phyloP scores from a whole-genome alignment of 1,140 invertebrate species.

The Bilobella aurantiaca region DNA sequence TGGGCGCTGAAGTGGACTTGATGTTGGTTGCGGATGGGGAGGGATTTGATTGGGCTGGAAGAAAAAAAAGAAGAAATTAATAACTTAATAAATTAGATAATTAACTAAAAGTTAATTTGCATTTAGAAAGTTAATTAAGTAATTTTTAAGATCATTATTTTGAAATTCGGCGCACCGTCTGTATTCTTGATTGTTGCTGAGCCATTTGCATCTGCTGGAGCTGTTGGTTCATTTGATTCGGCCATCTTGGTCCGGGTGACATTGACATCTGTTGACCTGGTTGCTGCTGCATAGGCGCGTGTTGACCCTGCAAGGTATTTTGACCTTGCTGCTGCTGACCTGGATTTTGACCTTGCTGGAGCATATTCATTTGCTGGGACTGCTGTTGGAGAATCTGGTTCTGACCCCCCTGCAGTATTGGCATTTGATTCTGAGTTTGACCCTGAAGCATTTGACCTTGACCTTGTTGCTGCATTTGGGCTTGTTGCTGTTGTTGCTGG shows the following conservation, averaged over 20 bases:
- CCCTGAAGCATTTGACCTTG: too few relatives aligned
- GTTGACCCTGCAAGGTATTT: conserved; percentile 23
- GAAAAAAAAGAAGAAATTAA: too few relatives aligned
- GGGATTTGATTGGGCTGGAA: background rate
- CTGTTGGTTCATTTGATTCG: conserved; percentile 15
- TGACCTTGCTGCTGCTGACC: conserved; percentile 40
- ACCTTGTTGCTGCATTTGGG: conserved; percentile 17
- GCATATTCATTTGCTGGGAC: conserved; percentile 39
- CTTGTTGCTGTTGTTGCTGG: conserved; percentile 29
- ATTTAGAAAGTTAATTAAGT: background rate
- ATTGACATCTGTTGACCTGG: conserved; percentile 6
- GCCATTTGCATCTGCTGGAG: conserved; percentile 9
- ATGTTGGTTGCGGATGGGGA: conserved; percentile 1
- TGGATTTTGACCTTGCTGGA: conserved; percentile 37
- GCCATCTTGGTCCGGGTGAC: conserved; percentile 3
- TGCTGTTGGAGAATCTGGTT: conserved; percentile 36
- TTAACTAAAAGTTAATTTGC: background rate
- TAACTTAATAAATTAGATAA: too few relatives aligned
- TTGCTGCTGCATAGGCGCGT: background rate
- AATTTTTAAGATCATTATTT: background rate
- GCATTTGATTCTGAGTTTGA: too few relatives aligned
- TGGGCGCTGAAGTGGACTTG: background rate
- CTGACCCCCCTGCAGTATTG: too few relatives aligned
- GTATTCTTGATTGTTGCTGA: conserved; percentile 7
- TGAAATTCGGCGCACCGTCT: conserved; percentile 4